These are phyloP conservation scores for Polyodon spathula DNA, from an alignment of 2,113 vertebrate species.

Conservation along the genomic window DNA sequence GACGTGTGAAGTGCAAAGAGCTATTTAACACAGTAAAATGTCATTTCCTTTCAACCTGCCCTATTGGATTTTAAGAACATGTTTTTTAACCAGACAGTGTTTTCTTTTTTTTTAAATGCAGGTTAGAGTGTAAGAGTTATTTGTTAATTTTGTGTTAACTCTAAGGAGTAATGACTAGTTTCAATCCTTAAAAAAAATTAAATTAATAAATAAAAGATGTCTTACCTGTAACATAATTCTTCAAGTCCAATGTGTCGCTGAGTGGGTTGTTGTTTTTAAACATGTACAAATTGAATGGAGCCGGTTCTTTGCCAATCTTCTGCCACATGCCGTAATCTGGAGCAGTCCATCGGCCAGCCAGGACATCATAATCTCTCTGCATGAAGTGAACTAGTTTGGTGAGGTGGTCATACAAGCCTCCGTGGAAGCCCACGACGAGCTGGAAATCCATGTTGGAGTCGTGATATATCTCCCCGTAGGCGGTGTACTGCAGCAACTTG, in stretches of 20 bases:
- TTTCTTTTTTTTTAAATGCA: too few species aligned
- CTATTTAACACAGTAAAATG: too few species aligned
- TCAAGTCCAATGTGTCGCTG: constrained; percentile 89
- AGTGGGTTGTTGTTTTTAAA: constrained; percentile 98
- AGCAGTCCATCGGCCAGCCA: constrained; percentile 94
- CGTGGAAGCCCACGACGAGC: constrained; percentile 91
- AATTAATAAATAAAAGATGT: not conserved
- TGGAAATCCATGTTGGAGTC: constrained; percentile 97
- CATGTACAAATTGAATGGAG: constrained; percentile 95
- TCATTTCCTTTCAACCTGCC: too few species aligned
- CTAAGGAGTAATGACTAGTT: too few species aligned
- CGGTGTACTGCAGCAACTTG: constrained; percentile 94
- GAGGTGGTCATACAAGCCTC: constrained; percentile 88
- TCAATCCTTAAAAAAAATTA: constrained; percentile 4
- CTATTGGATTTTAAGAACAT: too few species aligned
- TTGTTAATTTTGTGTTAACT: too few species aligned
- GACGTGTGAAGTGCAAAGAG: not conserved
- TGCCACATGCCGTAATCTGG: constrained; percentile 93
- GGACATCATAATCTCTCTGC: constrained; percentile 90
- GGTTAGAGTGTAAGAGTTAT: too few species aligned
- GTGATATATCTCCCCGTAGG: constrained; percentile 91
- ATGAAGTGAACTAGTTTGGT: constrained; percentile 96
- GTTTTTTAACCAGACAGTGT: too few species aligned
- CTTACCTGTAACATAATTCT: constrained; percentile 95
- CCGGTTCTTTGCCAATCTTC: constrained; percentile 83